Evolutionary conservation across 2,113 vertebrate genomes (phyloP), one percentile per base, ranked within the genome.

Genomic region (Lates calcarifer): DNA sequence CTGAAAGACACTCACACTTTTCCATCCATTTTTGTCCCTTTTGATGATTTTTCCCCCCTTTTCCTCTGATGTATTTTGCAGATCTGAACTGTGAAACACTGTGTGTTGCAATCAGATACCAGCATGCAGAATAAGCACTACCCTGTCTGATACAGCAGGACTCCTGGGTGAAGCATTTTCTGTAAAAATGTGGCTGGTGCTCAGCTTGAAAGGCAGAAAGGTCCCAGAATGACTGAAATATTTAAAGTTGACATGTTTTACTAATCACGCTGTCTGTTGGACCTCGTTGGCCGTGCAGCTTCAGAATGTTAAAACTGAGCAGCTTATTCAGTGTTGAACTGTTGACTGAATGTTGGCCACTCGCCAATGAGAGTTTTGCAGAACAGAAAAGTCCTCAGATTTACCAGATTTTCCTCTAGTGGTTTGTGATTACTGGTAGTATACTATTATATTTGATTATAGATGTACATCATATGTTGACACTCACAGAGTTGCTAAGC

Each of bases 191-290:
- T 28, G 43, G 47, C 64, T 20, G 41, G 6, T 61, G 17, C 35
- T 66, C 7, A 0, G 31, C n/a, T 39, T 43, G 63, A 74, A 26
- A 26, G 58, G 41, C 33, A 77, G 61, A 66, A 69, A 51, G 24
- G 41, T 62, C 80, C 80, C 63, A 10, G 37, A 63, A n/a, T 53
- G 61, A 67, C n/a, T 79, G 61, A 82, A 86, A 87, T 68, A 86
- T 88, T 87, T 76, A 85, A 79, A 69, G 53, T 61, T 69, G 76
- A 26, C 31, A 66, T 89, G 77, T 71, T 83, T 80, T 84, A 68
- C 67, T 79, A 35, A 84, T 87, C 39, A 12, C n/a, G 58, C 26
- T 1, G 13, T 28, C 67, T 53, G 56, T 8, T 56, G 26, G 53
- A 71, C 31, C 26, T 29, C 0, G 5, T 61, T 22, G 79, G 63